Evolutionary conservation across 1,140 invertebrate species (phyloP), one percentile per base, ranked within the genome.

Genomic region (Mya arenaria): DNA sequence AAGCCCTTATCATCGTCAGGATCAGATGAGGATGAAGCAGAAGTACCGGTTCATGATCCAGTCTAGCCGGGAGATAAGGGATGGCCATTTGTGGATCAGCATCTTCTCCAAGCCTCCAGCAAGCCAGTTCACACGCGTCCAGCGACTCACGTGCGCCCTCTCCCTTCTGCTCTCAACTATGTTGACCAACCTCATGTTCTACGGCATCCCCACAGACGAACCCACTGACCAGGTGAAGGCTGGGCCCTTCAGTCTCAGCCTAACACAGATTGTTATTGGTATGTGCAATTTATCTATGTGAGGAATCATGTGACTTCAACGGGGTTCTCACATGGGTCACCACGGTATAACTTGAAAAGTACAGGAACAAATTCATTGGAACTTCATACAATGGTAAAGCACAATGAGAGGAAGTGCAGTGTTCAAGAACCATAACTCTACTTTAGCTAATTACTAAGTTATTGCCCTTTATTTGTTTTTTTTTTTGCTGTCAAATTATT

Each of bases 181-280:
- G 85, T 58, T 89, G 15, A 48, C 84, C 0, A 86, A 85, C 60
- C 77, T 89, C 17, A 69, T 89, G 73, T 89, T 89, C 48, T 89
- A 88, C 36, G 84, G 80, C 13, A 68, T 83, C 17, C 69, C 69
- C 13, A 72, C 81, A 10, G 73, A 72, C 28, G 62, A 85, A 48
- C 73, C 79, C 0, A 63, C 36, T 15, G 55, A 84, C 32, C 82
- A 84, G 44, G 39, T 84, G 6, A n/a, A 28, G 15, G 30, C 68
- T 17, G 34, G 36, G 6, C 75, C 77, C 13, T 52, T 88, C 13
- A 25, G 25, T 0, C 32, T 88, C 0, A 85, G 84, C 23, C 25
- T 86, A 15, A 52, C 58, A 19, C 75, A 83, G n/a, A 62, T 90
- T 28, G 30, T 86, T 10, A 86, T 89, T 63, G 88, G 44, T 34